These are phyloP conservation scores for Eleutherodactylus coqui DNA, from an alignment of 2,797 vertebrate genomes.

Conservation along the genomic window DNA sequence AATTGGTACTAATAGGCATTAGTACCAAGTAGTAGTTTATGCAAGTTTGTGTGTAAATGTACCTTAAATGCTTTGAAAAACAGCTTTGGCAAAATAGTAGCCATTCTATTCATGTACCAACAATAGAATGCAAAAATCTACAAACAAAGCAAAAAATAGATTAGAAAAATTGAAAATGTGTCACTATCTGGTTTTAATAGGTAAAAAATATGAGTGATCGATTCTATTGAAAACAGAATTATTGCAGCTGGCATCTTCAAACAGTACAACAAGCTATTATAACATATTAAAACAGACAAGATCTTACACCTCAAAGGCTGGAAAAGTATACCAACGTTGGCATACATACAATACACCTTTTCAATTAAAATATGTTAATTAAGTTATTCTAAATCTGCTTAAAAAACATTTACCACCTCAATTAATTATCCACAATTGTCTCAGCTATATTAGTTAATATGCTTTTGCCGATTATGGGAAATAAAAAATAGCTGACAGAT, in stretches of 20 bases:
- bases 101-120: too few species aligned
- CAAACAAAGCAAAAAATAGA: too few species aligned
- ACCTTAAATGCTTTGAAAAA: too few species aligned
- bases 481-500: neutral
- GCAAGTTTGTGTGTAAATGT: too few species aligned
- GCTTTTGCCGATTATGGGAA: neutral
- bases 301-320: neutral
- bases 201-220: too few species aligned
- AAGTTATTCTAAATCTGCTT: neutral
- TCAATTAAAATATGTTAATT: slow-evolving; percentile 31
- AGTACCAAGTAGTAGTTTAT: too few species aligned
- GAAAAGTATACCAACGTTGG: neutral
- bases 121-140: too few species aligned
- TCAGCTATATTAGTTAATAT: neutral
- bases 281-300: neutral
- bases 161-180: too few species aligned
- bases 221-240: neutral
- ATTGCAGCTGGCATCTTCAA: neutral
- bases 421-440: neutral
- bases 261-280: neutral
- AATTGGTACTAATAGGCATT: too few species aligned
- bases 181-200: too few species aligned
- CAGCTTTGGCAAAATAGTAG: too few species aligned
- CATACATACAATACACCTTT: neutral
- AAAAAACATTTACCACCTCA: neutral